A percentile compares a stretch with the other conserved stretches of the same genome.
Evolutionary conservation across 64 coral and sea anemone genomes (phyloP).

Genomic region (Pocillopora damicornis): DNA sequence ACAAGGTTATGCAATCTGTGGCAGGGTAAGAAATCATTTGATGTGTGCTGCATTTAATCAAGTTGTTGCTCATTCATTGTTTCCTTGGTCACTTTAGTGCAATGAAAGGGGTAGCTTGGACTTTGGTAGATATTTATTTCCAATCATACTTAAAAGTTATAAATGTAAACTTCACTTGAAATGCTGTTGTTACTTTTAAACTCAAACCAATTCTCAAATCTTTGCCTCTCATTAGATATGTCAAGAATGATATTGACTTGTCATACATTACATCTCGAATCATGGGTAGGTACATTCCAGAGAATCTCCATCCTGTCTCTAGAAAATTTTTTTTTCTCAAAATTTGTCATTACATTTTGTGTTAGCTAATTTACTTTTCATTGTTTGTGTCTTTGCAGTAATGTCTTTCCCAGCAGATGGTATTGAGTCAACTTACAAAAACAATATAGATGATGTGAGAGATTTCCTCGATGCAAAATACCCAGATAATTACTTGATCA

Average conservation of each 20-base stretch:
- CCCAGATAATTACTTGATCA: constrained; percentile 76
- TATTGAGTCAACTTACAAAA: constrained; percentile 95
- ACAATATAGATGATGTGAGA: constrained; percentile 94
- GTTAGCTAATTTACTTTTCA: background rate
- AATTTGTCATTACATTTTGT: background rate
- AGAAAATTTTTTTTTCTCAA: background rate
- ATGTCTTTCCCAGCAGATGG: constrained; percentile 97
- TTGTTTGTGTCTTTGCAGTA: constrained; percentile 37
- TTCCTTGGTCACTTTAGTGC: no score
- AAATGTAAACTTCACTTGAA: no score
- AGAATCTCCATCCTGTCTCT: background rate
- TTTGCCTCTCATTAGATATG: constrained; percentile 64
- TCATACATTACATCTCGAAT: constrained; percentile 90
- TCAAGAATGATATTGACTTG: constrained; percentile 91
- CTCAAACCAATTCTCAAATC: no score
- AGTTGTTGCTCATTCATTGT: no score
- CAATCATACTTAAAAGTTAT: no score
- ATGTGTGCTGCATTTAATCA: no score
- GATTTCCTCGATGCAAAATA: constrained; percentile 84
- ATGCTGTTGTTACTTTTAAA: background rate
- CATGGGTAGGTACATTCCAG: constrained; percentile 57
- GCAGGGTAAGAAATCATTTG: constrained; percentile 66
- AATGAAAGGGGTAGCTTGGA: no score
- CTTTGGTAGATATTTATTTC: no score
- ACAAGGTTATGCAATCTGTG: constrained; percentile 91